Evolutionary conservation across 2,888 invertebrate species (phyloP), one percentile per base, ranked within the genome.

Genomic region (Eudasyphora cyanicolor): DNA sequence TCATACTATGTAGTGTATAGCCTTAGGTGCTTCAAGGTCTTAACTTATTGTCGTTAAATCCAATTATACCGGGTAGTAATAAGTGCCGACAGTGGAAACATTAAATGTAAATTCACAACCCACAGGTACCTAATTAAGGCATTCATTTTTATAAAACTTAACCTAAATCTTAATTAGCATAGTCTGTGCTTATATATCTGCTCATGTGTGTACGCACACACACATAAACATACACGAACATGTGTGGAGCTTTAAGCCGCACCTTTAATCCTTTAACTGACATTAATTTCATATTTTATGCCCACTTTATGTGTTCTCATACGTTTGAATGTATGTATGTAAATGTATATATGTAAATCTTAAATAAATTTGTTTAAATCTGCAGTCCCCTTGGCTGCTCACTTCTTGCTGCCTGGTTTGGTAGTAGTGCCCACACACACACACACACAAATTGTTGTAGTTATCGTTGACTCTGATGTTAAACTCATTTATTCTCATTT

Each of bases 221-320:
- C 49, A 19, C 35, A 51, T 19, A 35, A 1, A 42, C 27, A 60
- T n/a, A 35, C 27, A 79, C n/a, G 19, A 8, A 42, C 49, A 12
- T n/a, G 1, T 19, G 38, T 17, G n/a, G n/a, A n/a, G n/a, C 51
- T 67, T 57, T 27, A 77, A 70, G 62, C 32, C 5, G 42, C 54
- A 75, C 45, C 17, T 74, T 76, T 74, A 79, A 77, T 79, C 73
- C 79, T 73, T 76, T 76, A 24, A 67, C 12, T 57, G 62, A 10
- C 19, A 27, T 57, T 19, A 1, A 24, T 2, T 24, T 14, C 57
- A 57, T 27, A 27, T 57, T 57, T 24, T 27, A 57, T 27, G 14
- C n/a, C n/a, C n/a, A n/a, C 57, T 12, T 45, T n/a, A 4, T 8
- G 32, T 73, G 19, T 45, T 54, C 14, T 35, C 35, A 14, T 21